These are phyloP conservation scores for Manacus vitellinus DNA, from an alignment of 2,113 vertebrate species.

Conservation along the genomic window DNA sequence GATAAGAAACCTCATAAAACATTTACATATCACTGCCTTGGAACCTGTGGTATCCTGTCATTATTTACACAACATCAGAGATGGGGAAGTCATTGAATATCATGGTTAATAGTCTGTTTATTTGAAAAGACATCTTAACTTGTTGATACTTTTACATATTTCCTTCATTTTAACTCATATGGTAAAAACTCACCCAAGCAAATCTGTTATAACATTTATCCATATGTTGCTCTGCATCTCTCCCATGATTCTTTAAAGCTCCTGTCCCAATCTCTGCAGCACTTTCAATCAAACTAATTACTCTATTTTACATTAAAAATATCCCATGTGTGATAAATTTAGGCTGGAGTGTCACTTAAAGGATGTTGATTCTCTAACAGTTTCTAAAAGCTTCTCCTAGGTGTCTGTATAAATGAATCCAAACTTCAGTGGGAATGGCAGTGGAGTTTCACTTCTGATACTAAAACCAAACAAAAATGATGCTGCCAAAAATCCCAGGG, in stretches of 20 bases:
- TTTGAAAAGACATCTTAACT: not conserved
- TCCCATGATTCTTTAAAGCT: not conserved
- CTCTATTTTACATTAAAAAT: not conserved
- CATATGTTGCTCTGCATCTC: fast-evolving
- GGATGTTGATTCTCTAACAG: not conserved
- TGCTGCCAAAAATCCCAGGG: not conserved
- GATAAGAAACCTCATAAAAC: not conserved
- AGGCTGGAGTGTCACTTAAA: not conserved
- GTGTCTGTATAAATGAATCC: not conserved
- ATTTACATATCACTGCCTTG: not conserved
- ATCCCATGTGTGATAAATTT: not conserved
- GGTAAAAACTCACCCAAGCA: not conserved
- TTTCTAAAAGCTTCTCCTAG: not conserved
- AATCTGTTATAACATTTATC: not conserved
- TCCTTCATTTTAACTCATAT: not conserved
- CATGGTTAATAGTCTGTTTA: not conserved
- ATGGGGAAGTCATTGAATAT: not conserved
- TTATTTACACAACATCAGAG: not conserved
- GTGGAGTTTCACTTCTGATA: not conserved
- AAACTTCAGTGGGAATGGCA: not conserved
- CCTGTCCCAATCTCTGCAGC: not conserved
- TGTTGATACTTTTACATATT: not conserved
- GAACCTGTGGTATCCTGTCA: not conserved
- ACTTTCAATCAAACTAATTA: not conserved
- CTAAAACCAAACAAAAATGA: not conserved